Evolutionary conservation across 1,140 invertebrate genomes (phyloP), one percentile per base, ranked within the genome.

Genomic region (Zaprionus lachaisei): DNA sequence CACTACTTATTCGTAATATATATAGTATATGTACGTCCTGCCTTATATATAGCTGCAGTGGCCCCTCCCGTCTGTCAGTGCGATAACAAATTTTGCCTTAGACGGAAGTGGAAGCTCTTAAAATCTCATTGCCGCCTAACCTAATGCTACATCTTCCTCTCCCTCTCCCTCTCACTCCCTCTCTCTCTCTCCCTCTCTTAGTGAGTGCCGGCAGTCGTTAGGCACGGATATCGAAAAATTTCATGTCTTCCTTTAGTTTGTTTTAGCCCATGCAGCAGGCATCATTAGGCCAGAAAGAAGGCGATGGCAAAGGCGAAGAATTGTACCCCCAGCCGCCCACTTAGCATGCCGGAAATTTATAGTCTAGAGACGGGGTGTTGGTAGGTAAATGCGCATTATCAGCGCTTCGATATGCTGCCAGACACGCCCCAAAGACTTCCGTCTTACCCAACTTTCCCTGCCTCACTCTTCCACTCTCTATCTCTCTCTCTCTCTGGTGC

Each of bases 191-290:
- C 14, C 22, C 15, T 28, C 55, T 5, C 34, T 61, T 47, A 55
- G 44, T 34, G 34, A 54, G 54, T 47, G 24, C 72, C 79, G 79
- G 79, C 49, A 83, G 71, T 87, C 83, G 83, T 87, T 84, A 87
- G 84, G 84, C 81, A 84, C 79, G 85, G 85, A 90, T 90, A 90
- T 90, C 81, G 85, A 90, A 90, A 85, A 90, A 90, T 90, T 90
- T 90, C 85, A 90, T 90, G 85, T 90, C 85, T 90, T 90, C 85
- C 85, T 90, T 90, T 90, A 90, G 85, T 90, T 90, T 90, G 85
- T 90, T 81, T 90, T 90, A 90, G 80, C 70, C 72, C 55, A 64
- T 75, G 55, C 65, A 44, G 49, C 51, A 72, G 71, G 66, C 72
- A 87, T 87, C 84, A 87, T 87, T 87, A 89, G 84, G 80, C 84